Base-by-base conservation (phyloP, 2,888 invertebrate genomes). In the Ecliptopera silaceata region DNA sequence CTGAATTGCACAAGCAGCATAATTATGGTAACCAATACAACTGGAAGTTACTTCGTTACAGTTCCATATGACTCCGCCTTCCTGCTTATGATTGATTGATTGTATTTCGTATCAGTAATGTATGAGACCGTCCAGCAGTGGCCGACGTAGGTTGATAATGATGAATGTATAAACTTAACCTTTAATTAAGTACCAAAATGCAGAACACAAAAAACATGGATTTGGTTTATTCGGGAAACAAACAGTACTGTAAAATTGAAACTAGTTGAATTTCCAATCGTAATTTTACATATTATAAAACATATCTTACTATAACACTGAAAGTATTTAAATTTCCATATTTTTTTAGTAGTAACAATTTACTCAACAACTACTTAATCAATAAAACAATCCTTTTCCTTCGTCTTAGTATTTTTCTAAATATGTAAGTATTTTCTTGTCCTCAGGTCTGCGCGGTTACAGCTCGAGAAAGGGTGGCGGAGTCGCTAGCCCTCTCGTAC, bases 391-490 rank as follows among this genome's bases (percentile, higher is more conserved):
- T n/a, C n/a, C n/a, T n/a, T n/a, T n/a, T n/a, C n/a, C n/a, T n/a
- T n/a, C n/a, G n/a, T 29, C 11, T 29, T 29, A 31, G n/a, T n/a
- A 12, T 32, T n/a, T 38, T 38, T 18, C 2, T 3, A 39, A n/a
- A n/a, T n/a, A n/a, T 26, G 8, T 26, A 26, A 26, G 8, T 8
- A 8, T 43, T 34, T 4, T 36, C 45, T 73, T 76, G 76, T 76
- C 75, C 67, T 42, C 81, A 95, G 94, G 95, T 95, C 69, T 96
- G 96, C 85, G 95, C 95, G 41, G 82, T 95, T 65, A 94, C 95
- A 58, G 93, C 94, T 61, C 92, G 94, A 71, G 95, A 93, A 68
- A 88, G 92, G 75, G 92, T 91, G 74, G 91, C 92, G 67, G 93
- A 93, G 70, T 86, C 92, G 32, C 82, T 89, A 60, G 88, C 90